A percentile compares a stretch with the other conserved stretches of the same genome.
These are phyloP conservation scores for Eristalis arbustorum DNA, from an alignment of 2,888 invertebrate genomes.

Conservation along the genomic window DNA sequence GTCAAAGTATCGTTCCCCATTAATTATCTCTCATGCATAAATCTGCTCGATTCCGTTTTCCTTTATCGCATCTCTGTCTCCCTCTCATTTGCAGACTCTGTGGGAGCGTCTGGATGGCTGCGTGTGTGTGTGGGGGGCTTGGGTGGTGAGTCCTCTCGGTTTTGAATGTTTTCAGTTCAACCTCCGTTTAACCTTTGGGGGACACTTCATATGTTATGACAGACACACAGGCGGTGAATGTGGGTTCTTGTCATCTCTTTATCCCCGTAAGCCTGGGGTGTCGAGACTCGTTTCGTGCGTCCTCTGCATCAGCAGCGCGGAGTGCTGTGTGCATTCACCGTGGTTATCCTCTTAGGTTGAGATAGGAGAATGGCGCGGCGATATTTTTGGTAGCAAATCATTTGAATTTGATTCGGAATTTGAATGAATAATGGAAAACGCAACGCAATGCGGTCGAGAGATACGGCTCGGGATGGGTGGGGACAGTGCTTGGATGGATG, in stretches of 20 bases:
- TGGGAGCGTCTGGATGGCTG: neutral
- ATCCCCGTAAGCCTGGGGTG: slow-evolving; percentile 14
- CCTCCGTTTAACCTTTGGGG: slow-evolving; percentile 53
- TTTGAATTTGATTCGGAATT: slow-evolving; percentile 32
- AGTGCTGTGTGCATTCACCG: slow-evolving; percentile 17
- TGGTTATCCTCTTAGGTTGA: neutral
- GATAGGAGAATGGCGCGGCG: neutral
- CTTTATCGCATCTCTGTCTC: slow-evolving; percentile 17
- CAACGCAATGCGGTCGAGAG: neutral
- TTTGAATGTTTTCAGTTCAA: slow-evolving; percentile 27
- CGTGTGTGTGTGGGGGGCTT: too few relatives aligned
- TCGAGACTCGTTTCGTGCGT: neutral
- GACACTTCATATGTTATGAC: slow-evolving; percentile 45
- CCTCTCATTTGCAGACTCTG: neutral
- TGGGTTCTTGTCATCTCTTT: neutral
- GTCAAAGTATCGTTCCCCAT: slow-evolving; percentile 60
- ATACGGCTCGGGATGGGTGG: neutral
- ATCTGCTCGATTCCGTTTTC: slow-evolving; percentile 52
- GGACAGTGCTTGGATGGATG: too few relatives aligned
- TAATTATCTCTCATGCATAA: slow-evolving; percentile 62
- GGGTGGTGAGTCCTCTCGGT: neutral
- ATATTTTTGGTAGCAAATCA: slow-evolving; percentile 11
- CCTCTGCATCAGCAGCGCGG: neutral
- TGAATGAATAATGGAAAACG: slow-evolving; percentile 21
- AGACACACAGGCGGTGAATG: neutral